Conservation (phyloP, 2,888 invertebrate species). For the Sarcophaga caerulescens region DNA sequence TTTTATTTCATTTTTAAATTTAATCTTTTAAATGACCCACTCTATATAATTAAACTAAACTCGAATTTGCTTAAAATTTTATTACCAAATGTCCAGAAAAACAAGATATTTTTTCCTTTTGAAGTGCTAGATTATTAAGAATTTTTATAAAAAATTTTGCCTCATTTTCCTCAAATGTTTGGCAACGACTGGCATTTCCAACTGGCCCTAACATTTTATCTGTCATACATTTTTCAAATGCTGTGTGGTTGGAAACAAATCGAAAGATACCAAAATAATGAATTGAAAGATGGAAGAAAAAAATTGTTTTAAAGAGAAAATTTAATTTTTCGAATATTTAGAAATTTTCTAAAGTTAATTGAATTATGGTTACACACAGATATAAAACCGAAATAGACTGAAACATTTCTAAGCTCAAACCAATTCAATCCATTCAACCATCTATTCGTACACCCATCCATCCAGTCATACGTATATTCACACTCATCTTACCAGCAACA, state of each 20-base stretch:
- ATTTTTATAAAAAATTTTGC: too few species aligned
- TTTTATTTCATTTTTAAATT: too few species aligned
- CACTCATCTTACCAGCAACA: slow-evolving; percentile 23
- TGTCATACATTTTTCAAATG: slow-evolving; percentile 54
- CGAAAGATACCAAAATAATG: slow-evolving; percentile 72
- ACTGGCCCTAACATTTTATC: too few species aligned
- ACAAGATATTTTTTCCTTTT: too few species aligned
- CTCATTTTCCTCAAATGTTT: too few species aligned
- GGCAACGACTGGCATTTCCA: too few species aligned
- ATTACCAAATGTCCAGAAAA: too few species aligned
- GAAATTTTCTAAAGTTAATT: slow-evolving; percentile 70
- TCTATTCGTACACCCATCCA: slow-evolving; percentile 18
- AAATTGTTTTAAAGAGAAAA: not conserved
- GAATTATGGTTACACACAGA: slow-evolving; percentile 69
- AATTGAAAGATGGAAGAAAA: slow-evolving; percentile 47
- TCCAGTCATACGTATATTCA: slow-evolving; percentile 18
- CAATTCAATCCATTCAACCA: slow-evolving; percentile 16
- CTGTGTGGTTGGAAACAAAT: slow-evolving; percentile 70
- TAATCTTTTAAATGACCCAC: too few species aligned
- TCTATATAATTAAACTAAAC: too few species aligned
- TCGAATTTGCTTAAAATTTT: too few species aligned
- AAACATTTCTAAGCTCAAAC: too few species aligned
- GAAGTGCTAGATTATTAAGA: too few species aligned
- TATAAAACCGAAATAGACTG: slow-evolving; percentile 25
- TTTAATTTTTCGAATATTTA: slow-evolving; percentile 52